Evolutionary conservation across 2,797 vertebrate genomes (phyloP), one percentile per base, ranked within the genome.

Genomic region (Erpetoichthys calabaricus): DNA sequence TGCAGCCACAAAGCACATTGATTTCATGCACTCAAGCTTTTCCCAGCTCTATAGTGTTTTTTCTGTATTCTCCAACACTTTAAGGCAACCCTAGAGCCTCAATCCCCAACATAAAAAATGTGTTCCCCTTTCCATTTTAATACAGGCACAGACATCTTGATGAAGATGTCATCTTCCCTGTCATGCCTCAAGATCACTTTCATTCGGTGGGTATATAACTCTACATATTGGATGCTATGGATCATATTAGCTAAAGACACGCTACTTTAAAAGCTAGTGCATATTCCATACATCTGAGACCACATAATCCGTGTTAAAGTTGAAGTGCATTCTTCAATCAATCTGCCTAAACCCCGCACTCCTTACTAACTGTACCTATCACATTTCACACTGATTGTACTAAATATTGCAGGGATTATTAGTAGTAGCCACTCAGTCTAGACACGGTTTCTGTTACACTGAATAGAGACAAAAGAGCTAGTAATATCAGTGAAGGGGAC

Each of bases 351-450:
- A 83, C 82, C 76, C 68, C 67, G 61, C 70, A 70, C 72, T 77
- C 70, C 74, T 79, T 74, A 81, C 78, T 82, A 77, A 78, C 80
- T 74, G 67, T 67, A 63, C 69, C 64, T 86, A 90, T 97, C 85
- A 4, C 70, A 82, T 96, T 94, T 89, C 93, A 92, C 85, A 89
- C 87, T 85, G 87, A 92, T 91, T 94, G 83, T 81, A 81, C 84
- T 83, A 85, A 82, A 88, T 88, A 88, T 93, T 88, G 84, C 80
- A 75, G 74, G 92, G 91, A 95, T 96, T 97, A 97, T 78, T 73
- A 76, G 69, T 73, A 78, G 92, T 86, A 96, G 94, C 89, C 94
- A 72, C 82, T 84, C 82, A 89, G 92, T 96, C 94, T 97, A 95
- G 94, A 96, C 92, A 83, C 77, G 73, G 86, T 87, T 91, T 90